Base-by-base conservation (phyloP, 2,888 invertebrate genomes). In the Ichneumoninae sp. region DNA sequence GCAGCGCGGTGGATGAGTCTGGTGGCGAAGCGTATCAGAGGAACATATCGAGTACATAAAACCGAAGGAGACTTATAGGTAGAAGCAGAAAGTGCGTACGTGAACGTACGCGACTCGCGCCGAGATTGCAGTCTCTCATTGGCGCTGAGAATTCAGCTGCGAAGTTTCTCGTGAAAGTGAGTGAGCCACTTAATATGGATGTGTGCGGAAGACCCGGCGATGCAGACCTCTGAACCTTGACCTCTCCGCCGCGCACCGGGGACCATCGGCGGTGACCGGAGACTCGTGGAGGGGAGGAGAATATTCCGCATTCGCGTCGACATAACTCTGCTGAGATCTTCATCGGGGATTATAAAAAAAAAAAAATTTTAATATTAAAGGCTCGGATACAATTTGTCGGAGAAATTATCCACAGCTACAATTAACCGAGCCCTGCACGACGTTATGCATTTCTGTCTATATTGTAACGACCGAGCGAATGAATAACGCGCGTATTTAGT, bases 151-250 rank as follows among this genome's bases (percentile, higher is more conserved):
- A 26, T 60, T n/a, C 44, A 60, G 47, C 6, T 10, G 80, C 77
- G 57, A 13, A 47, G 74, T 74, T 80, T 76, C 63, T 65, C 86
- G 86, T 88, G 88, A 91, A 90, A 89, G 89, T 89, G 88, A 91
- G 89, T 89, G 90, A 92, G 89, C 88, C 90, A 91, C 89, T 90
- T 89, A 89, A 91, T 91, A 88, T 89, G 89, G 86, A 92, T 89
- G 91, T 89, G 89, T 87, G 88, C 86, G 89, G 89, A 90, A 91
- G 89, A 91, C 87, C 87, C 85, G 83, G 47, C 87, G 81, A 78
- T 73, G 54, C 79, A 83, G 89, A 91, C 92, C 91, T 91, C 86
- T 91, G 91, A 90, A 90, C 91, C 85, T 79, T 91, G 91, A 90
- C 89, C 92, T 86, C 74, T 69, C 13, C 71, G 71, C 52, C 33